A percentile compares a stretch with the other conserved stretches of the same genome.
Conservation (phyloP, 2,797 vertebrate species). For the Eupleurogrammus muticus region DNA sequence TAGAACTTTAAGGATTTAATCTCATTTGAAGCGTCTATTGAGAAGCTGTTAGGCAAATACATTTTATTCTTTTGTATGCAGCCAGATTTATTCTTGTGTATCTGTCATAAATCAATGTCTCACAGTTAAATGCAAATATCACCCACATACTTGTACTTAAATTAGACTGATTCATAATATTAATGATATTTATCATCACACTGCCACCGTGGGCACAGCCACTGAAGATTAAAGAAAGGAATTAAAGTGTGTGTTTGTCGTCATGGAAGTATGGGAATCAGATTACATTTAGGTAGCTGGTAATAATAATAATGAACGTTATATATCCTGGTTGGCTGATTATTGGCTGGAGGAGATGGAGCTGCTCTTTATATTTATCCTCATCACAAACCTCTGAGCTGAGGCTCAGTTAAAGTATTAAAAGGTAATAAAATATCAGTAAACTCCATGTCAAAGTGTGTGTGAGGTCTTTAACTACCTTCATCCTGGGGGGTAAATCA, state of each 20-base stretch:
- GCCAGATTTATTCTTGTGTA: too few species aligned
- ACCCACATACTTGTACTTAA: too few species aligned
- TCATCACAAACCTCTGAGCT: slow-evolving; percentile 40
- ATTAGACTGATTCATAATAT: too few species aligned
- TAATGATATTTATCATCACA: too few species aligned
- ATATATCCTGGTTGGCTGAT: slow-evolving; percentile 55
- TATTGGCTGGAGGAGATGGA: slow-evolving; percentile 72
- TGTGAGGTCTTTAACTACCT: not conserved
- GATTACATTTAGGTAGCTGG: slow-evolving; percentile 73
- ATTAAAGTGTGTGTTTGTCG: slow-evolving; percentile 68
- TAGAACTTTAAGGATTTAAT: slow-evolving; percentile 42
- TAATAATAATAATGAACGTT: slow-evolving; percentile 67
- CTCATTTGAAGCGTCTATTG: slow-evolving; percentile 10
- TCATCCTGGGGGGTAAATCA: not conserved
- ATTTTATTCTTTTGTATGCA: too few species aligned
- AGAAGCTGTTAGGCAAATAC: slow-evolving; percentile 16
- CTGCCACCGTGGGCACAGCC: slow-evolving; percentile 9
- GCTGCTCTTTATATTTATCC: slow-evolving; percentile 62
- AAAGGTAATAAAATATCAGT: slow-evolving; percentile 24
- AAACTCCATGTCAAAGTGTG: not conserved
- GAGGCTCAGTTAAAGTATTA: slow-evolving; percentile 48
- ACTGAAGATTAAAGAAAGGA: slow-evolving; percentile 64
- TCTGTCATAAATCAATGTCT: not conserved
- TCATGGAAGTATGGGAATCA: slow-evolving; percentile 70
- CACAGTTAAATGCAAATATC: not conserved